Base-by-base conservation (phyloP, 2,797 vertebrate genomes). In the Rachycentron canadum region DNA sequence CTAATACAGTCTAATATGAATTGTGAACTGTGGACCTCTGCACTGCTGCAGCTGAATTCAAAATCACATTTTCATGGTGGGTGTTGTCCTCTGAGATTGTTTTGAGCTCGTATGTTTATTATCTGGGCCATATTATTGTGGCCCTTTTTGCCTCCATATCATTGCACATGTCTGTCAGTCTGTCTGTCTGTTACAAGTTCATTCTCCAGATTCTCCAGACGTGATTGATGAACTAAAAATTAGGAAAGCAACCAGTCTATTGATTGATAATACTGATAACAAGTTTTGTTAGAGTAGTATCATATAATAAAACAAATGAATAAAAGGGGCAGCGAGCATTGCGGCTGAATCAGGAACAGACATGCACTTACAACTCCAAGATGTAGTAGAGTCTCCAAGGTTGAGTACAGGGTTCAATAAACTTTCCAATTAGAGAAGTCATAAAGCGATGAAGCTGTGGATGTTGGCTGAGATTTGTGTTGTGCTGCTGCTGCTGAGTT, bases 391-490 rank as follows among this genome's bases (percentile, higher is more conserved):
- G 61, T 55, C 41, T 64, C 50, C 65, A 69, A 68, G 53, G 65
- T 75, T 17, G 47, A 58, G 70, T 17, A 58, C 36, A 63, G n/a
- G 76, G 52, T 74, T 86, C 70, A 55, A 55, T 80, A 28, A 84
- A 64, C 79, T 73, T 77, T 0, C 45, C 78, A 83, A 73, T 88
- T 76, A 87, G 68, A 83, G 52, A 61, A 73, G 65, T 74, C 71
- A 50, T 73, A 36, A 79, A 76, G 8, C 47, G 26, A 65, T 21
- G 78, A 71, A 12, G 43, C 57, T 8, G 82, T 36, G 76, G 58
- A 41, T 41, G 40, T 16, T 41, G 40, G 40, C 45, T 47, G 73
- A 75, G 70, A 87, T 84, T 45, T 7, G 71, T 76, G 73, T 68
- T 43, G 52, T 69, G 73, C 49, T 21, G 65, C 76, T 47, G 77